Conservation (phyloP, 2,797 vertebrate species). For the Crocodylus rhombifer region DNA sequence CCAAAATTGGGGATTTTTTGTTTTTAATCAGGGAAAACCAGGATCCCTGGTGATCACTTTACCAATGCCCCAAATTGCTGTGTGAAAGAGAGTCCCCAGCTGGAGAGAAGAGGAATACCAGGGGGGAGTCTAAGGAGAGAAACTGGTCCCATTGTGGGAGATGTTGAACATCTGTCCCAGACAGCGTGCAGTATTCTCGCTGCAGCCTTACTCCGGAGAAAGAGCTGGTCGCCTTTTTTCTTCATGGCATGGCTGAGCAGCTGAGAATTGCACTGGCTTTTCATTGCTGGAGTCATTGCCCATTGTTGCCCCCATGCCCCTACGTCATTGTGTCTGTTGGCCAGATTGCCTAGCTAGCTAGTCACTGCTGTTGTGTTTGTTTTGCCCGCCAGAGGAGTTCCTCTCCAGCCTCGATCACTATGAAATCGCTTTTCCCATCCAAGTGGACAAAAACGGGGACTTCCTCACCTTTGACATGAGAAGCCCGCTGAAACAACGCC, state of each 20-base stretch:
- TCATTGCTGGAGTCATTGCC: accelerated
- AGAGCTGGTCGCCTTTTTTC: too few species aligned
- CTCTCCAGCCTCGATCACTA: conserved; percentile 95
- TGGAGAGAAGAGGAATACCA: too few species aligned
- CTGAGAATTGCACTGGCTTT: accelerated
- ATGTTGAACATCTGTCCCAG: too few species aligned
- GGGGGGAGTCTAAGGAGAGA: too few species aligned
- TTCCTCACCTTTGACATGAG: conserved; percentile 82
- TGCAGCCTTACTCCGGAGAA: not conserved
- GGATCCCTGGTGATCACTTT: too few species aligned
- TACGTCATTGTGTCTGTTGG: not conserved
- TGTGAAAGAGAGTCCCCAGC: too few species aligned
- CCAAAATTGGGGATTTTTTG: too few species aligned
- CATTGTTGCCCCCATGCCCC: accelerated
- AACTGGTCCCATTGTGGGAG: too few species aligned
- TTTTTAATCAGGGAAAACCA: too few species aligned
- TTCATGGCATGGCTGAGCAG: too few species aligned
- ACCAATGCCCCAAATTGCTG: too few species aligned
- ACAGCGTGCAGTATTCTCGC: too few species aligned
- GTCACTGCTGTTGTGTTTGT: not conserved
- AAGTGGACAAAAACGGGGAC: conserved; percentile 91
- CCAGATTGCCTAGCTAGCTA: not conserved
- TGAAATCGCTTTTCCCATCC: conserved; percentile 94
- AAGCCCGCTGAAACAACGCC: conserved; percentile 73
- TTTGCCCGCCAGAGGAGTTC: conserved; percentile 87